Percentiles rank a stretch among this genome's conserved stretches.
Evolutionary conservation across 2,888 invertebrate genomes (phyloP).

Genomic region (Sylvicola fuscatus): DNA sequence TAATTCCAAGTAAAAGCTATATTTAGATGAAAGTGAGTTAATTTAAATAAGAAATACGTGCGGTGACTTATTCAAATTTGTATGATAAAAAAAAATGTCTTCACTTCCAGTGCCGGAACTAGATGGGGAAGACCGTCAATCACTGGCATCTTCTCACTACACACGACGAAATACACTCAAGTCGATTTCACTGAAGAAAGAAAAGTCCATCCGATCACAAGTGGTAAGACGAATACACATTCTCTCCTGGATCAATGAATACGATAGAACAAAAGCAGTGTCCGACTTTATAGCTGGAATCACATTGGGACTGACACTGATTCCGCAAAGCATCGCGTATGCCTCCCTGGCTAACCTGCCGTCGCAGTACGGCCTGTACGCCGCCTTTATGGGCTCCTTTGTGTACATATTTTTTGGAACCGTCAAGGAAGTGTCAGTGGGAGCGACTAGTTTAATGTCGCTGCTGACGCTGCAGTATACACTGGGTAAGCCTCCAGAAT

Average conservation of each 20-base stretch:
- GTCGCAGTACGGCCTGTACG: conserved; percentile 82
- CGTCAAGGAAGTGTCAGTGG: conserved; percentile 66
- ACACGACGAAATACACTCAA: no score
- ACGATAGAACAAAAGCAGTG: conserved; percentile 42
- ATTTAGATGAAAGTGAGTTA: no score
- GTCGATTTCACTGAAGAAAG: no score
- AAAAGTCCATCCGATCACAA: not conserved
- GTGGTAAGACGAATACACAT: conserved; percentile 27
- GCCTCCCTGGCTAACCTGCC: conserved; percentile 67
- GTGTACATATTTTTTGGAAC: conserved; percentile 77
- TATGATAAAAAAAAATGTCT: no score
- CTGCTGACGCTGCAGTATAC: conserved; percentile 59
- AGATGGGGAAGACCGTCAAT: no score
- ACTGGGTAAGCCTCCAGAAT: conserved; percentile 46
- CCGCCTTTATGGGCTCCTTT: conserved; percentile 76
- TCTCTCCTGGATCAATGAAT: conserved; percentile 44
- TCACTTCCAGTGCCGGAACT: no score
- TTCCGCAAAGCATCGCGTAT: conserved; percentile 86
- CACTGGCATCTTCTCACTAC: no score
- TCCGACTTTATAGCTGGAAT: conserved; percentile 76
- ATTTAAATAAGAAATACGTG: no score
- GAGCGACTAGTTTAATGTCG: conserved; percentile 89
- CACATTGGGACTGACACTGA: conserved; percentile 75
- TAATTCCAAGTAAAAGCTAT: no score
- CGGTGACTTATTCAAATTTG: no score